Evolutionary conservation across 1,140 invertebrate genomes (phyloP).

Genomic region (Mylabris phalerata): DNA sequence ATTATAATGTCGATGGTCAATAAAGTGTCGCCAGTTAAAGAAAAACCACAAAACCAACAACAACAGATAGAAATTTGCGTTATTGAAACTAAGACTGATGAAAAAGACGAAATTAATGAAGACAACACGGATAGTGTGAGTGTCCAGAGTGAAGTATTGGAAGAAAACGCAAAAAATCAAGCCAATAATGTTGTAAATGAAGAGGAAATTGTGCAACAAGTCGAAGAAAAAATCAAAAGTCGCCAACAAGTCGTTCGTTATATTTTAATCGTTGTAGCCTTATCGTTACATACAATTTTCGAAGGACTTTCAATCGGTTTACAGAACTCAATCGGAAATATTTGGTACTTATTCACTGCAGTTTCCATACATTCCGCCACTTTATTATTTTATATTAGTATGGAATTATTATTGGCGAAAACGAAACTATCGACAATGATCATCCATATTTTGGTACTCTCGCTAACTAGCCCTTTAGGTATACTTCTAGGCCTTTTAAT

Average conservation of each 20-base stretch:
- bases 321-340: conserved; percentile 52
- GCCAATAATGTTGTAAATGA: background rate
- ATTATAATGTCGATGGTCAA: background rate
- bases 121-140: conserved; percentile 1
- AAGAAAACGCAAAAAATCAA: conserved; percentile 12
- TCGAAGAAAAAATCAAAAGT: conserved; percentile 20
- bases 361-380: conserved; percentile 71
- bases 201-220: background rate
- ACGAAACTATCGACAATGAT: conserved; percentile 52
- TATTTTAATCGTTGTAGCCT: conserved; percentile 61
- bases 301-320: conserved; percentile 76
- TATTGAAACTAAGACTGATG: background rate
- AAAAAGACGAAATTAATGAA: background rate
- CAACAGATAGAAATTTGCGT: background rate
- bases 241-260: conserved; percentile 48
- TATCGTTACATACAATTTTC: conserved; percentile 74
- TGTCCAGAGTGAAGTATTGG: background rate
- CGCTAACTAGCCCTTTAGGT: conserved; percentile 64
- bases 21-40: conserved; percentile 2
- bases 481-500: conserved; percentile 53
- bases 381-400: conserved; percentile 62
- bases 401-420: conserved; percentile 60
- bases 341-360: conserved; percentile 64
- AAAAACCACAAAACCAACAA: conserved; percentile 4
- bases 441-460: conserved; percentile 53